Evolutionary conservation across 2,113 vertebrate species (phyloP).

Genomic region (Cnemophilus loriae): DNA sequence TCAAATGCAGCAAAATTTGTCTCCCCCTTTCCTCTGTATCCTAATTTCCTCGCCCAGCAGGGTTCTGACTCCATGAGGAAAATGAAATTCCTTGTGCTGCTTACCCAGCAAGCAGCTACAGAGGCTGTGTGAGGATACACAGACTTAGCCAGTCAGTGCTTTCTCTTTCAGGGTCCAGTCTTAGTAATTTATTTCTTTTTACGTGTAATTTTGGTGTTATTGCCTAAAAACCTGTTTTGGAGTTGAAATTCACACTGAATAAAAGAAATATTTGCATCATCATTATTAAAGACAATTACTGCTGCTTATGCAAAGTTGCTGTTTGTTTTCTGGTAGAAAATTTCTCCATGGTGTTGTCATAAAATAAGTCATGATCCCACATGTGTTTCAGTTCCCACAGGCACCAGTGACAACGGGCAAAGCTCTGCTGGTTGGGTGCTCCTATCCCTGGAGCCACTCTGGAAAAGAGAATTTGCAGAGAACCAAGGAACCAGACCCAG

Average conservation of each 20-base stretch:
- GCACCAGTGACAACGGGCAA: neutral
- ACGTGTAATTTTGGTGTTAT: neutral
- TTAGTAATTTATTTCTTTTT: neutral
- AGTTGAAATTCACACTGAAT: neutral
- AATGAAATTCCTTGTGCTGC: neutral
- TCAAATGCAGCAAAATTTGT: neutral
- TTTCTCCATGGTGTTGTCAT: neutral
- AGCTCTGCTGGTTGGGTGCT: neutral
- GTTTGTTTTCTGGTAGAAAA: neutral
- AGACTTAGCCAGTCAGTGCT: neutral
- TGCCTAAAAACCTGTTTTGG: neutral
- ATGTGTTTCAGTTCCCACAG: neutral
- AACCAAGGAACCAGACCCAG: neutral
- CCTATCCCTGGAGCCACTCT: neutral
- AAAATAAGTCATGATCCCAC: neutral
- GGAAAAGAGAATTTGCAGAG: neutral
- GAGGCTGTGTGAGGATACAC: neutral
- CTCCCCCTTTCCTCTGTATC: neutral
- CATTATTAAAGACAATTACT: neutral
- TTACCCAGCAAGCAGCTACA: neutral
- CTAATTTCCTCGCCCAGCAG: slow-evolving; percentile 20
- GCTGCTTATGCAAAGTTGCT: neutral
- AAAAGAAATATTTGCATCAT: neutral
- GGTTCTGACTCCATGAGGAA: neutral
- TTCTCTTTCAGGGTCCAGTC: neutral